phyloP scores from a whole-genome alignment of 1,140 invertebrate genomes.

The Daktulosphaira vitifoliae region DNA sequence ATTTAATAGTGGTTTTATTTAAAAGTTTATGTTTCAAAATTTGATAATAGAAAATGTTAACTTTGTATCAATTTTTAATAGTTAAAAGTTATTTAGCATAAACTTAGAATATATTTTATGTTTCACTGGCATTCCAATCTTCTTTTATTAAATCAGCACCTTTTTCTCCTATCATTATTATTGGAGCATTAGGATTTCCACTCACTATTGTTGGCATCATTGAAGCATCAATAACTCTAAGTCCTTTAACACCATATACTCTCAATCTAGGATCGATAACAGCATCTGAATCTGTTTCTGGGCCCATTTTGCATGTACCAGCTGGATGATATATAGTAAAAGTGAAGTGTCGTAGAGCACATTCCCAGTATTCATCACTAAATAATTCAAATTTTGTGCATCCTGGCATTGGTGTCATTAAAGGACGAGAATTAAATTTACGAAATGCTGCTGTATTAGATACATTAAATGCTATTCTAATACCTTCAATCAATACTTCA shows the following conservation, averaged over 20 bases:
- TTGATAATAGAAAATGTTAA: too few species aligned
- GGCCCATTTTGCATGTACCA: slow-evolving; percentile 81
- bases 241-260: slow-evolving; percentile 61
- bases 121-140: slow-evolving; percentile 43
- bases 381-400: slow-evolving; percentile 60
- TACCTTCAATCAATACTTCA: slow-evolving; percentile 64
- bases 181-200: slow-evolving; percentile 69
- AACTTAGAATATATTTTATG: too few species aligned
- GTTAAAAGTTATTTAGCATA: too few species aligned
- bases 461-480: slow-evolving; percentile 68
- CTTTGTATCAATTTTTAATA: too few species aligned
- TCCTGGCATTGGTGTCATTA: slow-evolving; percentile 68
- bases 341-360: slow-evolving; percentile 67
- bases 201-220: slow-evolving; percentile 73
- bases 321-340: slow-evolving; percentile 79
- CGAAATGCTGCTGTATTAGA: slow-evolving; percentile 71
- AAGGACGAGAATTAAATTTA: slow-evolving; percentile 65
- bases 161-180: slow-evolving; percentile 72
- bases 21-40: too few species aligned
- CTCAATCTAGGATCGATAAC: slow-evolving; percentile 71
- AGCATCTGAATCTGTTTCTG: slow-evolving; percentile 58
- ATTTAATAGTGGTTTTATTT: too few species aligned
- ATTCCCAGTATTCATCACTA: slow-evolving; percentile 80
- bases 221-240: slow-evolving; percentile 66
- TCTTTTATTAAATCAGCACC: slow-evolving; percentile 71